phyloP scores from a whole-genome alignment of 2,888 invertebrate species.

The Ectobius pallidus region DNA sequence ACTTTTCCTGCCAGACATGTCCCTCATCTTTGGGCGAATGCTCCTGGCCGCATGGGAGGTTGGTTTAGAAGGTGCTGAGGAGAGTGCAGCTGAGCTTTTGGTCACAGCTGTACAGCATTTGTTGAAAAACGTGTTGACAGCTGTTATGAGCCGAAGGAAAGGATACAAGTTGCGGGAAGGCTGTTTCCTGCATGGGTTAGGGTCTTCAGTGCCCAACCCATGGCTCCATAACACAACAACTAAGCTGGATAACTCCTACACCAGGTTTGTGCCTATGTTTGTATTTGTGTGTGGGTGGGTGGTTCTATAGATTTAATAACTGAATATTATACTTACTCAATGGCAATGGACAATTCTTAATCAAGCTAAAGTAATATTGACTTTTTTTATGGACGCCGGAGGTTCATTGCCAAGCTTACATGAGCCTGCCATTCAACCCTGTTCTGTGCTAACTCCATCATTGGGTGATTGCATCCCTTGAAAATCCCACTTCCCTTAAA shows the following conservation, averaged over 20 bases:
- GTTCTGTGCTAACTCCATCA: neutral
- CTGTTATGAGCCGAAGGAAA: conserved; percentile 79
- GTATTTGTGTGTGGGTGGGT: neutral
- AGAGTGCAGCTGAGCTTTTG: conserved; percentile 81
- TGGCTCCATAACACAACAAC: conserved; percentile 76
- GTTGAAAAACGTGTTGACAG: conserved; percentile 80
- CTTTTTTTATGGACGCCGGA: neutral
- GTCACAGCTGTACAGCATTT: conserved; percentile 81
- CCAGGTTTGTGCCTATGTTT: neutral
- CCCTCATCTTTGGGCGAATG: conserved; percentile 81
- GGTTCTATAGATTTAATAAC: neutral
- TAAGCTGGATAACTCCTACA: conserved; percentile 61
- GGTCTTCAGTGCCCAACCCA: conserved; percentile 78
- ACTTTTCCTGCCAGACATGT: conserved; percentile 81
- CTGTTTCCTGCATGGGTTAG: conserved; percentile 79
- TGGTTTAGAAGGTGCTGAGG: conserved; percentile 84
- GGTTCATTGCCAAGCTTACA: too few relatives aligned
- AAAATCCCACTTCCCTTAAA: too few relatives aligned
- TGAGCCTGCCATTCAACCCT: too few relatives aligned
- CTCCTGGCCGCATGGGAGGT: conserved; percentile 89
- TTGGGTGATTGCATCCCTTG: neutral
- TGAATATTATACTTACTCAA: too few relatives aligned
- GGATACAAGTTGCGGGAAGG: conserved; percentile 77
- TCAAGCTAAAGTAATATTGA: neutral
- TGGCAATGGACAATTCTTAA: too few relatives aligned